Base-by-base conservation (phyloP, 2,888 invertebrate genomes). In the Tortrix viridana region DNA sequence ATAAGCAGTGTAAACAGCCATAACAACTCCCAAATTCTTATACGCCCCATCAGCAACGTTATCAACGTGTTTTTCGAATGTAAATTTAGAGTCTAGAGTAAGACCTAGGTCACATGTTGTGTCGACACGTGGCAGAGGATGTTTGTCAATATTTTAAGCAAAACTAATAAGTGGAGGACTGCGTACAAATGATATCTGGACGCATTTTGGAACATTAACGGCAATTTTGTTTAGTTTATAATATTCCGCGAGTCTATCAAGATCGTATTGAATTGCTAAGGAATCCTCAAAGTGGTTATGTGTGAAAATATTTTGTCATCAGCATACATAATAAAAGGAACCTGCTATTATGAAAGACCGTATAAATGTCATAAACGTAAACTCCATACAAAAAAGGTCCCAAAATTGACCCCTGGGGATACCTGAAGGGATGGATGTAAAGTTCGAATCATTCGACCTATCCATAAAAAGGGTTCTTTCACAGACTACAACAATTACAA, bases 401-500 rank as follows among this genome's bases (percentile, higher is more conserved):
- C n/a, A 41, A 41, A 16, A 12, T 41, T 41, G 7, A 41, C 14
- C 41, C 41, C 41, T 41, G 41, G 41, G 41, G 14, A 41, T n/a
- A 5, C 41, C 41, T n/a, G 41, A 41, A 7, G 14, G 41, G 16
- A 41, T 41, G 14, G 41, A 41, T 14, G 14, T n/a, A 14, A 41
- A 41, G 41, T n/a, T 49, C 4, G 38, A 38, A 20, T 18, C 6
- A 48, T 48, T 16, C 14, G 48, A 20, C 48, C 48, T 5, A 48
- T 48, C 4, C 18, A 19, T 19, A 48, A 48, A 20, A 48, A 20
- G 19, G 48, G 48, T 14, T 6, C 4, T 14, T 19, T 18, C 12
- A 32, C 5, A 18, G 52, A 52, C 38, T 37, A 7, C 18, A 52
- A 52, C 18, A 52, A 52, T 16, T 52, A 52, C 18, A 26, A 38